Evolutionary conservation across 2,113 vertebrate species (phyloP).

Genomic region (Spilogale gracilis): DNA sequence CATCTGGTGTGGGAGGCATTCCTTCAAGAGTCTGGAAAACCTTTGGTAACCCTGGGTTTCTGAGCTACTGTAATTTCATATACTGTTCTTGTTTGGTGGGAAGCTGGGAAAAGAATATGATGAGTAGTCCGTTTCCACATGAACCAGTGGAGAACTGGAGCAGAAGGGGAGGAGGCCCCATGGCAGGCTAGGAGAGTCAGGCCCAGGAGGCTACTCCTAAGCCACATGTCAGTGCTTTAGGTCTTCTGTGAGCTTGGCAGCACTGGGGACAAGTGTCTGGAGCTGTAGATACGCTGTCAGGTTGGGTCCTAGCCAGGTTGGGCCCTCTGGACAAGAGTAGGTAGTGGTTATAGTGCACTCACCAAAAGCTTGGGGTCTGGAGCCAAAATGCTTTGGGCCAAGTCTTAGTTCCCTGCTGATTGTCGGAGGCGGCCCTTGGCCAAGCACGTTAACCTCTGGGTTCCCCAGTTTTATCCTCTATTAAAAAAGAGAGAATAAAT

Average conservation of each 20-base stretch:
- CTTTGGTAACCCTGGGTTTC: neutral
- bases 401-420: neutral
- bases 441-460: neutral
- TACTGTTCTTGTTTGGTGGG: neutral
- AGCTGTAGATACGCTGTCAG: neutral
- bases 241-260: neutral
- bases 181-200: neutral
- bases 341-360: rapidly evolving
- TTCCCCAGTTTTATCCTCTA: neutral
- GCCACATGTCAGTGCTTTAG: too few species aligned
- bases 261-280: neutral
- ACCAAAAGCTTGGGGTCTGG: neutral
- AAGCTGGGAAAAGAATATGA: neutral
- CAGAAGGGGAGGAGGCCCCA: neutral
- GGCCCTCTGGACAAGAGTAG: neutral
- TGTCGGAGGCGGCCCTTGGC: neutral
- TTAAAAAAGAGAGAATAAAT: neutral
- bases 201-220: neutral
- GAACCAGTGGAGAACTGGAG: neutral
- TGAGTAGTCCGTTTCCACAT: neutral
- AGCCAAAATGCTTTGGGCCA: neutral
- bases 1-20: too few species aligned
- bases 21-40: neutral
- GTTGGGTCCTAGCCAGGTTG: neutral
- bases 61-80: neutral